Evolutionary conservation across 2,113 vertebrate species (phyloP), one percentile per base, ranked within the genome.

Genomic region (Laticauda laticaudata): DNA sequence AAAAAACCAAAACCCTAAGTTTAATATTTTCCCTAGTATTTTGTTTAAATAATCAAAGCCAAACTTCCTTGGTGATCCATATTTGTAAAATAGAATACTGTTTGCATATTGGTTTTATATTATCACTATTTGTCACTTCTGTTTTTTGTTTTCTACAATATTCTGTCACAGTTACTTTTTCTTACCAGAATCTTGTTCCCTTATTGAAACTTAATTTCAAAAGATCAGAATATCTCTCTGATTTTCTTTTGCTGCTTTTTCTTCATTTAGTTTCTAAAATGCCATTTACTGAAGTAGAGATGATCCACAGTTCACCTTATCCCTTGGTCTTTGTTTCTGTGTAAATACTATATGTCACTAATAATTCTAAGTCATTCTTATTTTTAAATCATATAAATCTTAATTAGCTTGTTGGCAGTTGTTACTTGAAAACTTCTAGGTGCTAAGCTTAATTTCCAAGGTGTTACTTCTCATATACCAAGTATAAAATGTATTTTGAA

Each of bases 141-240:
- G 86, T 93, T 87, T 87, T 9, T 48, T 20, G 93, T 96, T 94
- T 95, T 96, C 95, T 95, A 94, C 91, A 95, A 69, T 86, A 43
- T 39, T 93, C 45, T 57, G 39, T 21, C 24, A 5, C 24, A 5
- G 1, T 39, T 88, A 43, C 53, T 88, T 48, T 45, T 92, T 89
- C 26, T 4, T 45, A 11, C 18, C 56, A 18, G 51, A 26, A n/a
- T 26, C 14, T 9, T n/a, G 24, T 51, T 81, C 26, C 23, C 87
- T 55, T 89, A 29, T 39, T 26, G 54, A 26, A 55, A 7, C 51
- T 45, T 92, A 53, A 56, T 69, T 89, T 92, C 53, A 45, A 26
- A 7, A 88, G 86, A 88, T 21, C 11, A 23, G 88, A 56, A 23
- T 8, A 24, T 81, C 75, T 81, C n/a, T 81, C 34, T 81, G 34